Evolutionary conservation across 2,888 invertebrate genomes (phyloP).

Genomic region (Laspeyria flexula): DNA sequence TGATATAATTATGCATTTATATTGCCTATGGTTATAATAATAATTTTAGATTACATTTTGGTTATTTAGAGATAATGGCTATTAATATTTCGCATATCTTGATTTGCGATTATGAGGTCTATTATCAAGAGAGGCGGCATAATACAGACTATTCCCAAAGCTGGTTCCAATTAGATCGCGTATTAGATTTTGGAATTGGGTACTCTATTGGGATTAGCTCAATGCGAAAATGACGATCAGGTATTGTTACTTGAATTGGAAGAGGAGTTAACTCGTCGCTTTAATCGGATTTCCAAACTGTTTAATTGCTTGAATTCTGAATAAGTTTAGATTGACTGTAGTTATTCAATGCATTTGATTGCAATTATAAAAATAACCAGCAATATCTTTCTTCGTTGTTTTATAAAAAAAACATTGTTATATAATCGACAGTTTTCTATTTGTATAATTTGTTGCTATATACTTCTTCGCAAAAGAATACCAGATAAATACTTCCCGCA

Average conservation of each 20-base stretch:
- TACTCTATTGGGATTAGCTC: constrained; percentile 5
- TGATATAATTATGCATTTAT: no score
- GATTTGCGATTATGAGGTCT: neutral
- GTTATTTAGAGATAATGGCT: neutral
- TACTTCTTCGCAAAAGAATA: no score
- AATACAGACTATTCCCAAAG: neutral
- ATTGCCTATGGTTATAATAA: no score
- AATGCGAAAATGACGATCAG: neutral
- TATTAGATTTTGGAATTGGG: constrained; percentile 5
- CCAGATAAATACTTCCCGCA: no score
- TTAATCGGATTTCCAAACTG: neutral
- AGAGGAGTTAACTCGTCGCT: neutral
- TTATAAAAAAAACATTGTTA: no score
- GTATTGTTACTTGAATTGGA: neutral
- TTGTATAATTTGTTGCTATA: no score
- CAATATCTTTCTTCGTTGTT: no score
- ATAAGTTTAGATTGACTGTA: neutral
- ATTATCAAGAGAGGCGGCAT: neutral
- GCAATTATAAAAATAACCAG: no score
- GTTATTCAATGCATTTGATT: no score
- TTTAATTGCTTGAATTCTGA: neutral
- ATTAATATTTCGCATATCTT: neutral
- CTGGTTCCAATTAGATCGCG: constrained; percentile 8
- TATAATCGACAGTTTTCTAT: no score
- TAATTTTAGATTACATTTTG: neutral